Percentiles rank a stretch among this genome's conserved stretches.
Evolutionary conservation across 2,888 invertebrate genomes (phyloP).

Genomic region (Lymantria monacha): DNA sequence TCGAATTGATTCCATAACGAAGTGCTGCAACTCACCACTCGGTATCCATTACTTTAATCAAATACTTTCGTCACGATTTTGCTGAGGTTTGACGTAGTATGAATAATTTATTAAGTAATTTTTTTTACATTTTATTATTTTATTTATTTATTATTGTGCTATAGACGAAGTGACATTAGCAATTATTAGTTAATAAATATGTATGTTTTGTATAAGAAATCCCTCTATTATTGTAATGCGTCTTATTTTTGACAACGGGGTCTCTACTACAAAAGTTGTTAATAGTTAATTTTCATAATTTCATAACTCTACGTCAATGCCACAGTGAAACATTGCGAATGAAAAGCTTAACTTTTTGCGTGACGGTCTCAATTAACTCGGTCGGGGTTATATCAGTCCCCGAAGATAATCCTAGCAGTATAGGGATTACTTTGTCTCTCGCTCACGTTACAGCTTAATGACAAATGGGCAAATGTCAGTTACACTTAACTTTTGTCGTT

Average conservation of each 20-base stretch:
- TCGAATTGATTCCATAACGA: conserved; percentile 28
- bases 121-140: conserved; percentile 37
- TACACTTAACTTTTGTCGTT: conserved; percentile 40
- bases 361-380: conserved; percentile 43
- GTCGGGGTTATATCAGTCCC: conserved; percentile 39
- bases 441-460: conserved; percentile 45
- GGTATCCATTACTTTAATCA: conserved; percentile 49
- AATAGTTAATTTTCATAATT: conserved; percentile 38
- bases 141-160: conserved; percentile 22
- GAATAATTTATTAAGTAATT: conserved; percentile 67
- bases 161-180: too few species aligned
- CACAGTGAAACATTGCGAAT: background rate
- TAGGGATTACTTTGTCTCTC: conserved; percentile 54
- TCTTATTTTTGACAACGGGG: too few species aligned
- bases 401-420: conserved; percentile 59
- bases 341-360: conserved; percentile 12
- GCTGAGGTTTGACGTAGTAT: conserved; percentile 47
- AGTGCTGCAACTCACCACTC: conserved; percentile 25
- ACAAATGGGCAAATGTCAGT: conserved; percentile 55
- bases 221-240: too few species aligned
- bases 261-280: conserved; percentile 19
- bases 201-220: too few species aligned
- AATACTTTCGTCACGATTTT: conserved; percentile 50
- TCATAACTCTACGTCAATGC: conserved; percentile 22
- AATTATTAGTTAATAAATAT: too few species aligned